A percentile compares a stretch with the other conserved stretches of the same genome.
Evolutionary conservation across 2,888 invertebrate genomes (phyloP).

Genomic region (Stenodema calcarata): DNA sequence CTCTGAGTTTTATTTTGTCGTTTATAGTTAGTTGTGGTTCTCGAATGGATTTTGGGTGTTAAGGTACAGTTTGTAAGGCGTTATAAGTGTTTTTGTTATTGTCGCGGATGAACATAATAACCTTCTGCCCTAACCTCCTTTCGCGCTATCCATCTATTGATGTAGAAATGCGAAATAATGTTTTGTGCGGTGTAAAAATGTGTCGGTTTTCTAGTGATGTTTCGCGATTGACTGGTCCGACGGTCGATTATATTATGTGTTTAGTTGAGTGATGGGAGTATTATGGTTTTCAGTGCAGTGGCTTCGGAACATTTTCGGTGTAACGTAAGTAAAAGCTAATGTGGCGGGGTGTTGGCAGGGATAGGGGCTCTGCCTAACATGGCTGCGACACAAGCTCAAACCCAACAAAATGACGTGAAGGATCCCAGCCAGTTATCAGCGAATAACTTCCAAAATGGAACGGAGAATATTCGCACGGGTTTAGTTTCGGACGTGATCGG

Average conservation of each 20-base stretch:
- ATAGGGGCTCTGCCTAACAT: conserved; percentile 69
- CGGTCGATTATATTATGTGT: conserved; percentile 51
- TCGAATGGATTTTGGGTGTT: neutral
- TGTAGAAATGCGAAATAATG: conserved; percentile 76
- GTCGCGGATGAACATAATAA: conserved; percentile 69
- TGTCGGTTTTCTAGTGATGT: conserved; percentile 55
- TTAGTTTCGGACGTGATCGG: conserved; percentile 57
- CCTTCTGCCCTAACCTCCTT: conserved; percentile 78
- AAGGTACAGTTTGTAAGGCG: neutral
- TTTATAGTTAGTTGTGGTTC: neutral
- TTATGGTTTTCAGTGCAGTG: conserved; percentile 58
- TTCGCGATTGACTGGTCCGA: conserved; percentile 53
- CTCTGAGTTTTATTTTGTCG: neutral
- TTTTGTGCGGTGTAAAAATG: conserved; percentile 67
- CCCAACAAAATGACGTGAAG: conserved; percentile 72
- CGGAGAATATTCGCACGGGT: conserved; percentile 71
- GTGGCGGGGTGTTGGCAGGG: conserved; percentile 70
- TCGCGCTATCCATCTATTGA: conserved; percentile 70
- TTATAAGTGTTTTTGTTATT: conserved; percentile 58
- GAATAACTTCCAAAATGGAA: conserved; percentile 77
- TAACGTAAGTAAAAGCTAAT: conserved; percentile 61
- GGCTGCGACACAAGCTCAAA: conserved; percentile 70
- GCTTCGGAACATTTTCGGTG: conserved; percentile 59
- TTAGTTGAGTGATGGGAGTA: conserved; percentile 59
- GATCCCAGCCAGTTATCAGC: conserved; percentile 64